Evolutionary conservation across 2,888 invertebrate genomes (phyloP).

Genomic region (Idaea dimidiata): DNA sequence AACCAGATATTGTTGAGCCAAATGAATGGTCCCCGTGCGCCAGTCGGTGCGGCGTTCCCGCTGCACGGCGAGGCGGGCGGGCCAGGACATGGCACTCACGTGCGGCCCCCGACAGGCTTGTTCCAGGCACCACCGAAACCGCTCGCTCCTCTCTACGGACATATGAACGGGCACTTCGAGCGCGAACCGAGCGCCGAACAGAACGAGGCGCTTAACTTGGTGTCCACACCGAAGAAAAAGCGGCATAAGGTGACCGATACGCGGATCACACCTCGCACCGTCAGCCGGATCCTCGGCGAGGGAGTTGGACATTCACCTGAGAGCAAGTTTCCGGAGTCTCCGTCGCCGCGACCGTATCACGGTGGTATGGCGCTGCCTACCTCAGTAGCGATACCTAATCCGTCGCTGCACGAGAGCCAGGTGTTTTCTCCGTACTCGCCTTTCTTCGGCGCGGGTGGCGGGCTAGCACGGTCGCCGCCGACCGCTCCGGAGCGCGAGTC

Average conservation of each 20-base stretch:
- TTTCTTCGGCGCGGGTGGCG: conserved; percentile 87
- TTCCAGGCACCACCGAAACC: conserved; percentile 93
- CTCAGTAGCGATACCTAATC: conserved; percentile 97
- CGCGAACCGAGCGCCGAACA: conserved; percentile 90
- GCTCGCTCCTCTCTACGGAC: conserved; percentile 83
- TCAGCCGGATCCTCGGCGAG: conserved; percentile 92
- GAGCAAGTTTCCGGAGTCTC: conserved; percentile 83
- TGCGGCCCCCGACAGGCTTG: conserved; percentile 85
- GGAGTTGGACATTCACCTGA: conserved; percentile 86
- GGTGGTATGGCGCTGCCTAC: conserved; percentile 96
- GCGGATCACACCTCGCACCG: conserved; percentile 93
- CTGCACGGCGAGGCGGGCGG: conserved; percentile 84
- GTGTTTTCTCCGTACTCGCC: conserved; percentile 96
- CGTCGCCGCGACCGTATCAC: conserved; percentile 88
- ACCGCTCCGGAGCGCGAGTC: conserved; percentile 88
- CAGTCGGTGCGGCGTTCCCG: conserved; percentile 83
- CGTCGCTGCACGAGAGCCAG: conserved; percentile 96
- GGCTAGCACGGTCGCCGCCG: conserved; percentile 78
- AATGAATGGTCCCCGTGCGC: conserved; percentile 82
- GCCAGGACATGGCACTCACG: conserved; percentile 67
- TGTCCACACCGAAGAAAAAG: conserved; percentile 97
- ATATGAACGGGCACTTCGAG: conserved; percentile 83
- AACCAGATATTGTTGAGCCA: conserved; percentile 75
- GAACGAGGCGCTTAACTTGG: conserved; percentile 96
- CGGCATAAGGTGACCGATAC: conserved; percentile 98